Base-by-base conservation (phyloP, 2,113 vertebrate species). In the Cryptotis parvus region DNA sequence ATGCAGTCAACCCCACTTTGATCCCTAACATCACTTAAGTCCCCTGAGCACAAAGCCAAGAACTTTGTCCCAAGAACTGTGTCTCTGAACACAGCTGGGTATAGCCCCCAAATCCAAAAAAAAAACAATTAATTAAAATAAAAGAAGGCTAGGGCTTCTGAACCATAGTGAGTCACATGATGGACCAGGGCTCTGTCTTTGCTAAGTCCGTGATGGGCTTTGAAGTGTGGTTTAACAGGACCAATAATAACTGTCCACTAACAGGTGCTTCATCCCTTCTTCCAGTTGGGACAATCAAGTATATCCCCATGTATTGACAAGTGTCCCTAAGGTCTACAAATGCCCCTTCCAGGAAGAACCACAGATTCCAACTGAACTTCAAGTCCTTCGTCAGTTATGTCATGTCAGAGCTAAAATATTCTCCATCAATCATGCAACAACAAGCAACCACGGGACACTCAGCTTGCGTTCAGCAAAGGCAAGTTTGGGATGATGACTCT, bases 361-460 rank as follows among this genome's bases (percentile, higher is more conserved):
- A 76, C 4, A 52, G 26, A 68, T 76, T 43, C 84, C 72, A 20
- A 58, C 26, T 29, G 49, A 45, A 84, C 2, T 49, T 68, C 8
- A 20, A 69, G 37, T 37, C 16, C 15, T 70, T 86, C 33, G 78
- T 82, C 72, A 75, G 20, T 61, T 66, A 26, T 9, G 74, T 52
- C 14, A 31, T 26, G 80, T 81, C 55, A 76, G 43, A 80, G 31
- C 16, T 4, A 9, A 66, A 24, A 81, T 75, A 74, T n/a, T 75
- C 75, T 52, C 75, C 80, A 92, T 73, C 49, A 37, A 65, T 85
- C 88, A 68, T 74, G 37, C 68, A 66, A 52, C 80, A 77, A 74
- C 22, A 78, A 87, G 29, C 37, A 27, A 49, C 45, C 58, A 31
- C 20, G 66, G 55, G 63, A 79, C 3, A 35, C 24, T 39, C 6